Evolutionary conservation across 2,113 vertebrate genomes (phyloP).

Genomic region (Vulpes lagopus): DNA sequence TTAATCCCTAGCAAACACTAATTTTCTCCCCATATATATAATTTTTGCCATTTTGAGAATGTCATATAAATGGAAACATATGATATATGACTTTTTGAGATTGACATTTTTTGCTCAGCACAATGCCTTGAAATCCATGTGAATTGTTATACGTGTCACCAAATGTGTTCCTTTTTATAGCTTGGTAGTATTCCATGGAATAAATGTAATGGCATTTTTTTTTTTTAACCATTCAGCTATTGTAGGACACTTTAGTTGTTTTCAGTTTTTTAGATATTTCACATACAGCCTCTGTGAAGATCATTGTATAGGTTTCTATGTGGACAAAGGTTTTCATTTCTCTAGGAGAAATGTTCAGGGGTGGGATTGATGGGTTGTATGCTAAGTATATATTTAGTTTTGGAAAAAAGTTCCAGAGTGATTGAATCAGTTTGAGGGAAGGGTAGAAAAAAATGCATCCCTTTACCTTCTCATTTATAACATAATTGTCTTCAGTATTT

Average conservation of each 20-base stretch:
- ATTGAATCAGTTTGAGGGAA: background rate
- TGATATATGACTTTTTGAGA: background rate
- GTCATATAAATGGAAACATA: background rate
- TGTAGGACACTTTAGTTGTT: background rate
- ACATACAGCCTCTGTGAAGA: background rate
- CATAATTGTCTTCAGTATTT: background rate
- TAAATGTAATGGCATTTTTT: background rate
- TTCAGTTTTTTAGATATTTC: background rate
- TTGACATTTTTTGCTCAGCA: background rate
- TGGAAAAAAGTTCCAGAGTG: background rate
- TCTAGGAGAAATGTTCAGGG: background rate
- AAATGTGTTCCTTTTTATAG: background rate
- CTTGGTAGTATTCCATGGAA: background rate
- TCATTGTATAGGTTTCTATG: background rate
- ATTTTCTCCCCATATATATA: background rate
- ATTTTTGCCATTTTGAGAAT: conserved; percentile 9
- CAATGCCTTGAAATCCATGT: background rate
- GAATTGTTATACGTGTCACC: background rate
- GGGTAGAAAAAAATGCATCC: background rate
- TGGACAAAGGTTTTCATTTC: background rate
- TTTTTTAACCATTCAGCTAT: background rate
- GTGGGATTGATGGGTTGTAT: background rate
- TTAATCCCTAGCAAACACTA: background rate
- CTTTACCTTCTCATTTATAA: background rate
- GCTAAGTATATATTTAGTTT: background rate